These are phyloP conservation scores for Nymphicus hollandicus DNA, from an alignment of 2,113 vertebrate species.

Conservation along the genomic window DNA sequence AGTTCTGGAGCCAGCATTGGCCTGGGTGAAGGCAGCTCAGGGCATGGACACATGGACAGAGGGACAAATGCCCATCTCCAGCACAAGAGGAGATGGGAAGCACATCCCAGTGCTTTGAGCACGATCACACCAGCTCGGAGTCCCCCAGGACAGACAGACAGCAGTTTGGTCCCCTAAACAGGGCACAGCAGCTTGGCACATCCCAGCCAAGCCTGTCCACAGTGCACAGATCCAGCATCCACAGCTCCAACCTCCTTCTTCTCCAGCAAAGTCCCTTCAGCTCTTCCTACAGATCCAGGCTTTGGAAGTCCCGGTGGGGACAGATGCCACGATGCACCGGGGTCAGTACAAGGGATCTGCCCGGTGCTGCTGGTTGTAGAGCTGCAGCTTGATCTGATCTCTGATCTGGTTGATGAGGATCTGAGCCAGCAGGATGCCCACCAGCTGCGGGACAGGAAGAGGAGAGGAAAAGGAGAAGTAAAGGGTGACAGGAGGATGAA, in stretches of 20 bases:
- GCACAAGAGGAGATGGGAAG: not conserved
- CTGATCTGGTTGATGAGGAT: slow-evolving; percentile 90
- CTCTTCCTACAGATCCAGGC: accelerated
- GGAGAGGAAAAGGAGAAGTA: not conserved
- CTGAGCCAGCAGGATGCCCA: slow-evolving; percentile 91
- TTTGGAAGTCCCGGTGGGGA: accelerated
- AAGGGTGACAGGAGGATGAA: not conserved
- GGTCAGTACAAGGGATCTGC: slow-evolving; percentile 83
- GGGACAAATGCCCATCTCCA: not conserved
- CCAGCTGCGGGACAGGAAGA: slow-evolving; percentile 75
- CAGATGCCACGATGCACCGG: accelerated
- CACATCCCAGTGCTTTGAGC: accelerated
- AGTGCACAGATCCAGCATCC: accelerated
- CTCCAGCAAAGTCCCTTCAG: not conserved
- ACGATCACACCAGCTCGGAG: accelerated
- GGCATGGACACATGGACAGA: accelerated
- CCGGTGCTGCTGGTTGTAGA: slow-evolving; percentile 83
- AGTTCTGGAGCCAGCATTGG: not conserved
- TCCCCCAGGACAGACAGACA: not conserved
- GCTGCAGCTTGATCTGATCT: slow-evolving; percentile 89
- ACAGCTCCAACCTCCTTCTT: not conserved
- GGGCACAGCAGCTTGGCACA: accelerated
- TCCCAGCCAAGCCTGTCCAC: accelerated
- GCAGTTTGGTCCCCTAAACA: not conserved
- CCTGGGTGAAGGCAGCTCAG: not conserved